These are phyloP conservation scores for Limnephilus lunatus DNA, from an alignment of 2,888 invertebrate species.

Conservation along the genomic window DNA sequence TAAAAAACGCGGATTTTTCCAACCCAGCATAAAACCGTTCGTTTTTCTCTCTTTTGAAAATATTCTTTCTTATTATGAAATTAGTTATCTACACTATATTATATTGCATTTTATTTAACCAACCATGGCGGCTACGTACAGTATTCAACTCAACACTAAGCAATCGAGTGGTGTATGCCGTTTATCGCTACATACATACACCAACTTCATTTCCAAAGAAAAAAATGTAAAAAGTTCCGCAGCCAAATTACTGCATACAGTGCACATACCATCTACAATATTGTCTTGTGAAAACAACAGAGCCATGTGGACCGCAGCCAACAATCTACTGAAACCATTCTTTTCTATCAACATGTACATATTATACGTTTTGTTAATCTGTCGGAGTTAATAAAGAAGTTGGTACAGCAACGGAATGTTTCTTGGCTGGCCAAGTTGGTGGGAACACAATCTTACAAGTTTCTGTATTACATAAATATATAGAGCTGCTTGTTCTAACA, in stretches of 20 bases:
- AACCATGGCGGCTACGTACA: no score
- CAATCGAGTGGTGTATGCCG: no score
- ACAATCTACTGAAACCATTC: neutral
- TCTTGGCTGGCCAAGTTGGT: neutral
- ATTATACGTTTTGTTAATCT: neutral
- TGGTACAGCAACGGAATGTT: neutral
- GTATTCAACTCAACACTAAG: no score
- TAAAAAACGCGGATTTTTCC: no score
- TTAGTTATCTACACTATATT: no score
- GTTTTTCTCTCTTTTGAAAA: no score
- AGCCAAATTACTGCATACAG: neutral
- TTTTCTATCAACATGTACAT: neutral
- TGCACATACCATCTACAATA: neutral
- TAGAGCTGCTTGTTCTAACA: neutral
- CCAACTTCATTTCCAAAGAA: neutral
- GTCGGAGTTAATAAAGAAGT: constrained; percentile 17
- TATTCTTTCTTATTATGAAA: no score
- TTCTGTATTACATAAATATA: neutral
- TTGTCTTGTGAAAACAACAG: neutral
- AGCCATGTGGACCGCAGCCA: neutral
- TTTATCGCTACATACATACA: neutral
- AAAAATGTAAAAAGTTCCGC: neutral
- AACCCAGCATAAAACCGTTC: no score
- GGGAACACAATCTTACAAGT: neutral
- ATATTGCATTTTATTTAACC: no score